These are phyloP conservation scores for Heloderma charlesbogerti DNA, from an alignment of 2,113 vertebrate species.

Conservation along the genomic window DNA sequence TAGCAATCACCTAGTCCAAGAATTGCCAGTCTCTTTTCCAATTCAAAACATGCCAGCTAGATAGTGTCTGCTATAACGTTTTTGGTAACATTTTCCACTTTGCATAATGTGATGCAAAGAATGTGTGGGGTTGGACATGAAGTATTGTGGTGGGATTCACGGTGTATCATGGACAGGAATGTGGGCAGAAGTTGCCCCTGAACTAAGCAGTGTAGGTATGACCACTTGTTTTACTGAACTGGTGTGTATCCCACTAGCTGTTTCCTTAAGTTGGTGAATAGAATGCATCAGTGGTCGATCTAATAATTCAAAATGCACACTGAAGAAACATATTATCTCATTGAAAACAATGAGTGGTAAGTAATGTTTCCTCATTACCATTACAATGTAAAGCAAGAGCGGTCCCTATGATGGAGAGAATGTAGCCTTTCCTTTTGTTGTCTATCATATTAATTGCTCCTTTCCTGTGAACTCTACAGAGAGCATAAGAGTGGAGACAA, in stretches of 20 bases:
- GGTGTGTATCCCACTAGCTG: neutral
- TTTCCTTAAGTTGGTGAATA: neutral
- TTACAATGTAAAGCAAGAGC: neutral
- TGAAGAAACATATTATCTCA: neutral
- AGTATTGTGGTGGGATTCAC: neutral
- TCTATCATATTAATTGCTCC: neutral
- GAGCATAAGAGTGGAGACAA: neutral
- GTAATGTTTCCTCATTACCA: neutral
- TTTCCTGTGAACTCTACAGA: neutral
- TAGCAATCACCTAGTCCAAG: neutral
- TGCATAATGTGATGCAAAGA: neutral
- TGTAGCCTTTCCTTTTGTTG: neutral
- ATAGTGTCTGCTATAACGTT: neutral
- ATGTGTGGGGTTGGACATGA: neutral
- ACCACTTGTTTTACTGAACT: neutral
- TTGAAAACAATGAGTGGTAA: neutral
- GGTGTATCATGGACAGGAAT: neutral
- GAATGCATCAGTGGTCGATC: neutral
- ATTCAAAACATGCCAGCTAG: neutral
- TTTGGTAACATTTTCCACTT: neutral
- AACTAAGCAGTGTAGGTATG: neutral
- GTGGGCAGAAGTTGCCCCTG: neutral
- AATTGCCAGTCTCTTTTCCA: neutral
- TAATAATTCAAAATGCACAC: neutral
- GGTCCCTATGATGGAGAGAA: neutral